phyloP scores from a whole-genome alignment of 92 coral and sea anemone genomes.

The Actinernus sp. region DNA sequence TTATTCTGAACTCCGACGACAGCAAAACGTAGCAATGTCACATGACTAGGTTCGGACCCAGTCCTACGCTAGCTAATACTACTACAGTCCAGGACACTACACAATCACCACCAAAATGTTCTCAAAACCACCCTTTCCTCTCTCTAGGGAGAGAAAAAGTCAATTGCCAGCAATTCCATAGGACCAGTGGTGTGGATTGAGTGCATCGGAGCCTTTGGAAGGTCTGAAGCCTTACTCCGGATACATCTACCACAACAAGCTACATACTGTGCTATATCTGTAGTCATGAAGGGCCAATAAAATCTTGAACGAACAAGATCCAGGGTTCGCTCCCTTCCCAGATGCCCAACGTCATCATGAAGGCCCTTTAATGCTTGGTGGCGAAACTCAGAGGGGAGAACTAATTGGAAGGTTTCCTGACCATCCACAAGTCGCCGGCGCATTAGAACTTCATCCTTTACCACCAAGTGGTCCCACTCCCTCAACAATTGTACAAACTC shows the following conservation, averaged over 20 bases:
- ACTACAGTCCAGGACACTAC: too few species aligned
- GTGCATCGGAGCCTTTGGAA: conserved; percentile 44
- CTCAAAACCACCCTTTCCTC: conserved; percentile 50
- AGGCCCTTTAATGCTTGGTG: neutral
- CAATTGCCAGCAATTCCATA: conserved; percentile 41
- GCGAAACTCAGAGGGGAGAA: neutral
- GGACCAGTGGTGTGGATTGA: conserved; percentile 31
- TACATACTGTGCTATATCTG: conserved; percentile 20
- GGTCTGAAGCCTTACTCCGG: conserved; percentile 65
- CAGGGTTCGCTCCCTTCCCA: conserved; percentile 33
- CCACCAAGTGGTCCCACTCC: too few species aligned
- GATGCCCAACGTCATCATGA: too few species aligned
- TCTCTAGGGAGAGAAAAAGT: conserved; percentile 46
- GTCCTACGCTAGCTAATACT: too few species aligned
- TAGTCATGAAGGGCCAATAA: conserved; percentile 63
- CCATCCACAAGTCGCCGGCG: conserved; percentile 8
- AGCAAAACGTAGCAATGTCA: too few species aligned
- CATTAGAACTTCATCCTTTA: too few species aligned
- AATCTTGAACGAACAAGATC: conserved; percentile 47
- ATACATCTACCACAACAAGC: conserved; percentile 51
- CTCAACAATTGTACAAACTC: too few species aligned
- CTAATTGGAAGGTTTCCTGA: neutral
- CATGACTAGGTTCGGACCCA: too few species aligned
- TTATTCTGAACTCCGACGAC: too few species aligned
- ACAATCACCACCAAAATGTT: conserved; percentile 47